phyloP scores from a whole-genome alignment of 2,888 invertebrate genomes.

The Pharmacophagus antenor region DNA sequence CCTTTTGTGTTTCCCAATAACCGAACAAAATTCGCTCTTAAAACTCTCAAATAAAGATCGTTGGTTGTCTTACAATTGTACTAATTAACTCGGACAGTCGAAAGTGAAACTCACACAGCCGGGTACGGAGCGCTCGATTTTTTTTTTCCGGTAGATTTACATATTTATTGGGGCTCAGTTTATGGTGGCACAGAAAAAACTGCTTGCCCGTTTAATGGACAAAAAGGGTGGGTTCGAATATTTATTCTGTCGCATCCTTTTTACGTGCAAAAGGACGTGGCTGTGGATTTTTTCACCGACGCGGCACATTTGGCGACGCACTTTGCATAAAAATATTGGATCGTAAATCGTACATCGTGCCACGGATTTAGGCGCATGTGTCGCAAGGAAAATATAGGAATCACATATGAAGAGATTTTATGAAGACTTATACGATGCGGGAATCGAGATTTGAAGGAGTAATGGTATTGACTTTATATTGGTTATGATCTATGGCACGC shows the following conservation, averaged over 20 bases:
- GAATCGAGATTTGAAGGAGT: conserved; percentile 63
- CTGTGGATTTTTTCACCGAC: conserved; percentile 70
- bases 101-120: conserved; percentile 75
- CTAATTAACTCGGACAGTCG: conserved; percentile 69
- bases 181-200: conserved; percentile 75
- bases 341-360: conserved; percentile 71
- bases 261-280: conserved; percentile 76
- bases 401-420: conserved; percentile 62
- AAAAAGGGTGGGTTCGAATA: conserved; percentile 80
- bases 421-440: conserved; percentile 49
- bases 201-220: conserved; percentile 76
- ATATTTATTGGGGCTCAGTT: conserved; percentile 81
- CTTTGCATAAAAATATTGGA: conserved; percentile 80
- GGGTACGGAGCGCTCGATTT: conserved; percentile 48
- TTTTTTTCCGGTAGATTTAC: conserved; percentile 75
- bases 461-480: conserved; percentile 35
- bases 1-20: not conserved
- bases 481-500: conserved; percentile 17
- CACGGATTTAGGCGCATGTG: conserved; percentile 67
- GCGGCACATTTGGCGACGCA: conserved; percentile 77
- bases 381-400: conserved; percentile 64
- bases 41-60: conserved; percentile 52
- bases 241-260: conserved; percentile 81
- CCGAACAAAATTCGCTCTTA: conserved; percentile 4
- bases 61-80: conserved; percentile 60